Evolutionary conservation across 2,888 invertebrate species (phyloP), one percentile per base, ranked within the genome.

Genomic region (Cyclophora albipunctata): DNA sequence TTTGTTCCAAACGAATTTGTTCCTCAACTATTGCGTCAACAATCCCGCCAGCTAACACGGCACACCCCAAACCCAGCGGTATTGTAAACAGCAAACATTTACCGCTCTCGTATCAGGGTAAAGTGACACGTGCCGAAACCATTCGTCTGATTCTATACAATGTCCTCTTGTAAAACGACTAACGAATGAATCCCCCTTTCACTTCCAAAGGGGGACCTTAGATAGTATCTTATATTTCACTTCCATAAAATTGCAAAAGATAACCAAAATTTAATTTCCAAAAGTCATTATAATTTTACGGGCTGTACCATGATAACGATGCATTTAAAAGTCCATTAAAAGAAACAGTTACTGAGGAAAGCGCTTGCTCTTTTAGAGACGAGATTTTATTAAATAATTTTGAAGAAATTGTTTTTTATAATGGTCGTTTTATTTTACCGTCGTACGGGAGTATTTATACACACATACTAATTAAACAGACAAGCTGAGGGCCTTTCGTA

Each of bases 61-160:
- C 57, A 43, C 59, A 59, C 50, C 62, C 66, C 58, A 49, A 57
- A 55, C 57, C 55, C 60, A 66, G 63, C 62, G 68, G 66, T 65
- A 71, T 74, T 69, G 78, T 76, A 78, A 79, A 79, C 69, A 72
- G 66, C 74, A 67, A 78, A 78, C 74, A 72, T 72, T 76, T 69
- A 69, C 74, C 64, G 71, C 66, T 67, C 67, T 63, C 63, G 62
- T 56, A 44, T 49, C 59, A 69, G 68, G 72, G 61, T 59, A 61
- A 60, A 57, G 52, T 60, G 79, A 71, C 85, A 85, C 85, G 85
- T 84, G 85, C 72, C 82, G 57, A 60, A 66, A 60, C 75, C 76
- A 72, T 79, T 83, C 69, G 73, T 70, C 71, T 77, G 76, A 78
- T 74, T 70, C 67, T 67, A 60, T 51, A 61, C 70, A 72, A 75